phyloP scores from a whole-genome alignment of 1,140 invertebrate genomes.

The Holotrichia oblita region DNA sequence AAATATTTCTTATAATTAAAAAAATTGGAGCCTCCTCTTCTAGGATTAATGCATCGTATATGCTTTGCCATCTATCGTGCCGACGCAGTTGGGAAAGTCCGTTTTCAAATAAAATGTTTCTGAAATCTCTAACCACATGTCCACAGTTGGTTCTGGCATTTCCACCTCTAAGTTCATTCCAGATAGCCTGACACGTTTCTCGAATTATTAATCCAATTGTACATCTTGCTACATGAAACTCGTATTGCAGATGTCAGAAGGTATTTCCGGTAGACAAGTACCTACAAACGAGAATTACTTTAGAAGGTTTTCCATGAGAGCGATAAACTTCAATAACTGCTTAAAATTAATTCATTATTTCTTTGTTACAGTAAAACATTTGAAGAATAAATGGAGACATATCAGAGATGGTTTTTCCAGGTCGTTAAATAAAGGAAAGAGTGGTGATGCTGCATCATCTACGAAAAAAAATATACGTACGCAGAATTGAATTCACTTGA shows the following conservation, averaged over 20 bases:
- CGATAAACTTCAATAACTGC: constrained; percentile 6
- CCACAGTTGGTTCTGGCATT: constrained; percentile 44
- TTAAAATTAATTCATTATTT: not conserved
- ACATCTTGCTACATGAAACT: not conserved
- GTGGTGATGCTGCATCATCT: constrained; percentile 11
- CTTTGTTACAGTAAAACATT: constrained; percentile 3
- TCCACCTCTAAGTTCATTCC: constrained; percentile 9
- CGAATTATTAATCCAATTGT: not conserved
- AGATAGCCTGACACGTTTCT: constrained; percentile 9
- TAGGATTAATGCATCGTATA: constrained; percentile 54
- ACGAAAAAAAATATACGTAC: constrained; percentile 10
- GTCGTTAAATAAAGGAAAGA: constrained; percentile 10
- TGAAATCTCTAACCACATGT: constrained; percentile 44
- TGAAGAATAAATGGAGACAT: constrained; percentile 13
- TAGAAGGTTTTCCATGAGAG: constrained; percentile 5
- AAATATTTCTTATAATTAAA: constrained; percentile 57
- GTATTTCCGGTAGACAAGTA: constrained; percentile 12
- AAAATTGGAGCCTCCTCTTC: constrained; percentile 54
- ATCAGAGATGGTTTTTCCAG: constrained; percentile 9
- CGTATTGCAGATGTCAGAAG: not conserved
- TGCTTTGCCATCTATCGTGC: constrained; percentile 60
- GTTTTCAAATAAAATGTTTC: constrained; percentile 47
- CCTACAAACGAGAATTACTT: constrained; percentile 12
- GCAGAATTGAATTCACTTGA: constrained; percentile 11
- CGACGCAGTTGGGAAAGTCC: constrained; percentile 54